A percentile compares a stretch with the other conserved stretches of the same genome.
Conservation (phyloP, 2,797 vertebrate species). For the Taeniopygia guttata region DNA sequence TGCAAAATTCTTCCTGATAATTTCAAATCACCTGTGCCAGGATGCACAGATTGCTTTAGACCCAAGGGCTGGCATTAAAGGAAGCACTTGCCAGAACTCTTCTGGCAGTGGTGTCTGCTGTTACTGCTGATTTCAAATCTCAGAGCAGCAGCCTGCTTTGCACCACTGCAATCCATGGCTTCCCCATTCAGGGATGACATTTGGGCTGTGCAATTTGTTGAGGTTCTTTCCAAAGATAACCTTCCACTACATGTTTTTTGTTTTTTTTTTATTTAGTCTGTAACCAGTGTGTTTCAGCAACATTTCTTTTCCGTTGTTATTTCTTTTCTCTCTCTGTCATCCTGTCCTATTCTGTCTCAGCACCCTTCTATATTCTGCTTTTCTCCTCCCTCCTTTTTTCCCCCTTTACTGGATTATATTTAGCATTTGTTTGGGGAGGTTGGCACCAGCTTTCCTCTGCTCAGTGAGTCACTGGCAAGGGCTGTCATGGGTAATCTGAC, state of each 20-base stretch:
- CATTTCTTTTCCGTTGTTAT: not conserved
- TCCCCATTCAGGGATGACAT: not conserved
- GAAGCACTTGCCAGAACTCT: not conserved
- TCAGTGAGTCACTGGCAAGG: slow-evolving; percentile 32
- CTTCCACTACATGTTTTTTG: not conserved
- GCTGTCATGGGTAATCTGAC: slow-evolving; percentile 24
- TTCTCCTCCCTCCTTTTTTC: not conserved
- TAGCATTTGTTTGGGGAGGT: slow-evolving; percentile 33
- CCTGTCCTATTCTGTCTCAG: not conserved
- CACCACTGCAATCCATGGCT: not conserved
- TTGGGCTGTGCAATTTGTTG: not conserved
- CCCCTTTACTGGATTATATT: slow-evolving; percentile 9
- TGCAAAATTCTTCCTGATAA: not conserved
- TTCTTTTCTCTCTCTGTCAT: slow-evolving; percentile 12
- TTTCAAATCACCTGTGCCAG: not conserved
- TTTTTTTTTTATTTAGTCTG: too few relatives aligned
- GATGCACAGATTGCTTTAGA: not conserved
- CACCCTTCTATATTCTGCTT: slow-evolving; percentile 35
- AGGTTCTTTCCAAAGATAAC: not conserved
- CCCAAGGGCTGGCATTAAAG: not conserved
- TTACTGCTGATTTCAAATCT: not conserved
- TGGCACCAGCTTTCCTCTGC: slow-evolving; percentile 26
- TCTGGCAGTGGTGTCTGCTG: not conserved
- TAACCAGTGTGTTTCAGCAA: not conserved
- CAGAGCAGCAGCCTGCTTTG: not conserved